These are phyloP conservation scores for Hypotaenidia okinawae DNA, from an alignment of 2,797 vertebrate genomes.

Conservation along the genomic window DNA sequence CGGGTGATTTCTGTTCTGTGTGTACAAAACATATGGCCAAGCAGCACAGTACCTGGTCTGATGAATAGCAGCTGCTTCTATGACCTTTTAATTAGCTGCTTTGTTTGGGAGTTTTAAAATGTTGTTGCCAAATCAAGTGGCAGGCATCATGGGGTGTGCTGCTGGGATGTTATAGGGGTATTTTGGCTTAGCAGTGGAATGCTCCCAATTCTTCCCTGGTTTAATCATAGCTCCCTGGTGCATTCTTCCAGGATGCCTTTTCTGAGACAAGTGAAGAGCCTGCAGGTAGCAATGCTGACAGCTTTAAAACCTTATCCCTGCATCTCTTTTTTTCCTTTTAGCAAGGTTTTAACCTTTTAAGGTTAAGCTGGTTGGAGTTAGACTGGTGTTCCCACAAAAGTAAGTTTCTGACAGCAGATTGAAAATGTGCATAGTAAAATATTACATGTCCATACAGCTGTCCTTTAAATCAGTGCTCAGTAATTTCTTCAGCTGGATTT, in stretches of 20 bases:
- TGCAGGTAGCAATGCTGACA: neutral
- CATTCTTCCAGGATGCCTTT: neutral
- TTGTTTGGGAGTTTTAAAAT: neutral
- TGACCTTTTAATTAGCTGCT: neutral
- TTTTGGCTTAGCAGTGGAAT: neutral
- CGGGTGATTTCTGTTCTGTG: neutral
- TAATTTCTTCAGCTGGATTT: neutral
- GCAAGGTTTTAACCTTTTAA: neutral
- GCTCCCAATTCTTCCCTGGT: neutral
- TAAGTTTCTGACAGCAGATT: neutral
- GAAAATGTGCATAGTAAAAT: neutral
- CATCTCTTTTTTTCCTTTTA: neutral
- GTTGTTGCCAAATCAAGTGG: neutral
- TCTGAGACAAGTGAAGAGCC: neutral
- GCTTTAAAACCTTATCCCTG: neutral
- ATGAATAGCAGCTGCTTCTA: neutral
- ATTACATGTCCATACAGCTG: fast-evolving
- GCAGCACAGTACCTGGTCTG: neutral
- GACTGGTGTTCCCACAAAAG: neutral
- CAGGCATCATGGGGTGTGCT: neutral
- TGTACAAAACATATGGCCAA: neutral
- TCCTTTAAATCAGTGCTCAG: neutral
- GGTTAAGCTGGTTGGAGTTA: neutral
- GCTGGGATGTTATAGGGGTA: neutral
- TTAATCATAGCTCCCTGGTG: neutral